Conservation (phyloP, 2,113 vertebrate species). For the Synchiropus splendidus region DNA sequence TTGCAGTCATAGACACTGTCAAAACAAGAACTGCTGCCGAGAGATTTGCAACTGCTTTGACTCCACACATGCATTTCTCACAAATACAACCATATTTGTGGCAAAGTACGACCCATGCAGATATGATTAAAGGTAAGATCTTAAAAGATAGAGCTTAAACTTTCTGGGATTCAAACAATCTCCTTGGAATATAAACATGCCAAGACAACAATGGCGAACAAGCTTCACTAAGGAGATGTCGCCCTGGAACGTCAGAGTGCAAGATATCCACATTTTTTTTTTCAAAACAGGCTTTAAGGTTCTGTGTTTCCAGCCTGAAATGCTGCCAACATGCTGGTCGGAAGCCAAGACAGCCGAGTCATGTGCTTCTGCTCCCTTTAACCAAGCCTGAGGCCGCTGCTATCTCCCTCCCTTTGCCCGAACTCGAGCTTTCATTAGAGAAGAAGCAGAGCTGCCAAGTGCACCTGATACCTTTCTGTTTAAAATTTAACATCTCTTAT, state of each 20-base stretch:
- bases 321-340: constrained; percentile 58
- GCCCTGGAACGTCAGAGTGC: constrained; percentile 14
- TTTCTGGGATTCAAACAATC: background rate
- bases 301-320: constrained; percentile 71
- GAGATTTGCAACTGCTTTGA: no score
- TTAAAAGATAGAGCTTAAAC: no score
- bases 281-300: constrained; percentile 61
- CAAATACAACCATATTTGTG: no score
- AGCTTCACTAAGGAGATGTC: no score
- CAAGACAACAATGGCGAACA: constrained; percentile 2
- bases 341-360: constrained; percentile 56
- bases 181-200: constrained; percentile 20
- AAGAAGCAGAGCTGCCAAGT: constrained; percentile 45
- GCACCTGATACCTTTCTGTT: constrained; percentile 67
- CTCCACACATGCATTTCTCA: no score
- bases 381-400: constrained; percentile 51
- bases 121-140: no score
- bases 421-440: constrained; percentile 67
- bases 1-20: no score
- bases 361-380: constrained; percentile 60
- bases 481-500: constrained; percentile 72
- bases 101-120: no score
- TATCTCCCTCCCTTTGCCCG: constrained; percentile 30
- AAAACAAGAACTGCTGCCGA: no score
- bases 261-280: constrained; percentile 36